Base-by-base conservation (phyloP, 2,113 vertebrate genomes). In the Perca fluviatilis region DNA sequence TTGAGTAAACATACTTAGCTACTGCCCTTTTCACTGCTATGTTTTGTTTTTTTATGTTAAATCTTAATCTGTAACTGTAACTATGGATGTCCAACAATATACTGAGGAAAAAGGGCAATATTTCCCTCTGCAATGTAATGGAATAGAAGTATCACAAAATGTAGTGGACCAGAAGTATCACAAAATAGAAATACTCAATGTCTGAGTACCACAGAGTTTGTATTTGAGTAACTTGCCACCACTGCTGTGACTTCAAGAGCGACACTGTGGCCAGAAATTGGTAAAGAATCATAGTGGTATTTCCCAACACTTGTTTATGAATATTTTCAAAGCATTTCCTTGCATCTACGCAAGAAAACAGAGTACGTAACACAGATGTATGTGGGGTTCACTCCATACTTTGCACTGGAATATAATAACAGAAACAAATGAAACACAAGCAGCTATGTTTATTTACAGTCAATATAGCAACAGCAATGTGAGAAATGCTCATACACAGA, bases 371-470 rank as follows among this genome's bases (percentile, higher is more conserved):
- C 16, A 27, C 19, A 15, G 7, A 15, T 64, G 21, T 1, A n/a
- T 23, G 14, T 18, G 9, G 18, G 19, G 9, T 47, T 71, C 1
- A 36, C 47, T 80, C 33, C 40, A 43, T 43, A 2, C 2, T 70
- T 13, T 53, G 2, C 8, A 21, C 1, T 25, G 21, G 58, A 27
- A 63, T 36, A 27, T 27, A 14, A 3, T 1, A 46, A 53, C 25
- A 76, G 50, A 25, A 16, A 40, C 21, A 12, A 12, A 50, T 84
- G 16, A 23, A 49, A 43, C 12, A 21, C 40, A 63, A 69, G 43
- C 27, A 66, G 49, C 14, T 19, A 4, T 18, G 14, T 79, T 79
- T 75, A 79, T 79, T 75, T 70, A 64, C 49, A 80, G 25, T 47
- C 14, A 16, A 23, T 19, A 58, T 16, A 47, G 3, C 61, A 18